phyloP scores from a whole-genome alignment of 2,797 vertebrate genomes.

The Aratinga solstitialis region DNA sequence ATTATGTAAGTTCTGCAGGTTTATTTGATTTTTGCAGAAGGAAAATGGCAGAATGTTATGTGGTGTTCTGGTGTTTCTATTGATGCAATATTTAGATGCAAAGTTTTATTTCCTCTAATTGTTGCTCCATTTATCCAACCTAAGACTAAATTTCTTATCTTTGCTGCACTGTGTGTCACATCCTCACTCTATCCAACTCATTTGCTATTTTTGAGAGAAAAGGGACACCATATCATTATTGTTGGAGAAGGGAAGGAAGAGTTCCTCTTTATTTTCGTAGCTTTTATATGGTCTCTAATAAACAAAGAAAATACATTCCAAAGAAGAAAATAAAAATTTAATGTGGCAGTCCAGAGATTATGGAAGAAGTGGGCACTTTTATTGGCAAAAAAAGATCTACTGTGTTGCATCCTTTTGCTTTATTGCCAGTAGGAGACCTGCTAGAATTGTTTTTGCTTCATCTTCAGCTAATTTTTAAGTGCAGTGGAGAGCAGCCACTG shows the following conservation, averaged over 20 bases:
- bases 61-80: background rate
- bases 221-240: background rate
- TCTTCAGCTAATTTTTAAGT: conserved; percentile 9
- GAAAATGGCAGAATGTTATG: background rate
- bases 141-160: background rate
- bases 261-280: background rate
- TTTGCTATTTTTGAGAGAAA: conserved; percentile 50
- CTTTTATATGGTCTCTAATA: conserved; percentile 34
- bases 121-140: background rate
- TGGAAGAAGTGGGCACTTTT: background rate
- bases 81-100: background rate
- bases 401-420: background rate
- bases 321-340: background rate
- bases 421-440: background rate
- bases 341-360: background rate
- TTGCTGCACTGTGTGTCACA: background rate
- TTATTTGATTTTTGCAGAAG: background rate
- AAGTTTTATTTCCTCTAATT: background rate
- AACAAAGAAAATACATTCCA: conserved; percentile 4
- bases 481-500: background rate
- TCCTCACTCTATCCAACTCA: background rate
- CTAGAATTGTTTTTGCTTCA: conserved; percentile 5
- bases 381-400: background rate
- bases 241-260: background rate
- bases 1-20: background rate